Evolutionary conservation across 2,113 vertebrate genomes (phyloP).

Genomic region (Sinocyclocheilus anshuiensis): DNA sequence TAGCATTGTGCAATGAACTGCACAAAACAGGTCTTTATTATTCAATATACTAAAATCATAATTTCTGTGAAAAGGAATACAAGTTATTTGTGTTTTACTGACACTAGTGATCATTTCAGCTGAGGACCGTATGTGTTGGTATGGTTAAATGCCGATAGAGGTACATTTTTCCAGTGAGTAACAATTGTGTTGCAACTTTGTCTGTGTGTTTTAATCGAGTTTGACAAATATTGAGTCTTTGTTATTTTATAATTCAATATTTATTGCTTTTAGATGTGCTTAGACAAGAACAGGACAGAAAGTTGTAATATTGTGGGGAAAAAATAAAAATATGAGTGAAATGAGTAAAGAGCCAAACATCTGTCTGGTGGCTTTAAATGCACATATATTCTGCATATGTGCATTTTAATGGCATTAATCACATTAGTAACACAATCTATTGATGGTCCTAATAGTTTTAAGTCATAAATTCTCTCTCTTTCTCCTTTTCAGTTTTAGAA

Average conservation of each 20-base stretch:
- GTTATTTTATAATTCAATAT: neutral
- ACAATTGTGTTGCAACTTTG: neutral
- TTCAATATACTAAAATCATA: too few relatives aligned
- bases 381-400: neutral
- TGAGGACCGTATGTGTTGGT: neutral
- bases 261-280: neutral
- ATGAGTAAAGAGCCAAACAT: neutral
- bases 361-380: neutral
- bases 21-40: neutral
- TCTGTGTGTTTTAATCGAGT: neutral
- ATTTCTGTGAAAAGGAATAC: too few relatives aligned
- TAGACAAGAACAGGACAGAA: neutral
- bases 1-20: neutral
- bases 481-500: too few relatives aligned
- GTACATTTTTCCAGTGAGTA: neutral
- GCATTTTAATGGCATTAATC: neutral
- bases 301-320: neutral
- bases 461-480: neutral
- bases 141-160: neutral
- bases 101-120: neutral
- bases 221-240: neutral
- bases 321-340: neutral
- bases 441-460: neutral
- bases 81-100: too few relatives aligned
- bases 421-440: neutral